phyloP scores from a whole-genome alignment of 2,797 vertebrate species.

The Coluber constrictor region DNA sequence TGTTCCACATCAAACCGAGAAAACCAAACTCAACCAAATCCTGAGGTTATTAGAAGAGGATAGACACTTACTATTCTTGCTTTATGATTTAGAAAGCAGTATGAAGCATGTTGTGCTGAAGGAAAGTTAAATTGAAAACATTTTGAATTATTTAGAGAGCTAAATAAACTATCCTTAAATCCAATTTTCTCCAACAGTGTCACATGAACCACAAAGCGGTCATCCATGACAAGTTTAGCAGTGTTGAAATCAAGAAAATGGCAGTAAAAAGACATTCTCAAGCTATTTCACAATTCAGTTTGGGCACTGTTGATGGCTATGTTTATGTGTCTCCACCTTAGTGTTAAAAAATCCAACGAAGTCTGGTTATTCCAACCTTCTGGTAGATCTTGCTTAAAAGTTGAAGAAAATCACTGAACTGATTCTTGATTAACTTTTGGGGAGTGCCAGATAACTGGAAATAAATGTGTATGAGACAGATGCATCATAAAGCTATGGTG shows the following conservation, averaged over 20 bases:
- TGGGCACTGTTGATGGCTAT: conserved; percentile 23
- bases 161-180: conserved; percentile 58
- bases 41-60: not conserved
- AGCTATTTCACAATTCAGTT: conserved; percentile 56
- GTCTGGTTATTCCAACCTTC: conserved; percentile 6
- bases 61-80: conserved; percentile 30
- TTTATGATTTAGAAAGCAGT: conserved; percentile 20
- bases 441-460: conserved; percentile 27
- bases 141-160: conserved; percentile 52
- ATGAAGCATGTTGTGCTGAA: conserved; percentile 44
- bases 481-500: conserved; percentile 18
- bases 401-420: conserved; percentile 6
- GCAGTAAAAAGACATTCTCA: conserved; percentile 44
- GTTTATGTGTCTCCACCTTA: conserved; percentile 46
- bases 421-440: conserved; percentile 26
- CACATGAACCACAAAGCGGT: conserved; percentile 57
- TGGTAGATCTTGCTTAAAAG: conserved; percentile 1
- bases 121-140: conserved; percentile 37
- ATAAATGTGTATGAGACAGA: not conserved
- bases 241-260: conserved; percentile 56
- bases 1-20: not conserved
- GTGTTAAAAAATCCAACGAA: conserved; percentile 33
- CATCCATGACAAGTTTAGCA: conserved; percentile 45
- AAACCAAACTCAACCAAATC: conserved; percentile 6
- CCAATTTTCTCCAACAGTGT: conserved; percentile 58